Base-by-base conservation (phyloP, 2,888 invertebrate genomes). In the Lydus trimaculatus region DNA sequence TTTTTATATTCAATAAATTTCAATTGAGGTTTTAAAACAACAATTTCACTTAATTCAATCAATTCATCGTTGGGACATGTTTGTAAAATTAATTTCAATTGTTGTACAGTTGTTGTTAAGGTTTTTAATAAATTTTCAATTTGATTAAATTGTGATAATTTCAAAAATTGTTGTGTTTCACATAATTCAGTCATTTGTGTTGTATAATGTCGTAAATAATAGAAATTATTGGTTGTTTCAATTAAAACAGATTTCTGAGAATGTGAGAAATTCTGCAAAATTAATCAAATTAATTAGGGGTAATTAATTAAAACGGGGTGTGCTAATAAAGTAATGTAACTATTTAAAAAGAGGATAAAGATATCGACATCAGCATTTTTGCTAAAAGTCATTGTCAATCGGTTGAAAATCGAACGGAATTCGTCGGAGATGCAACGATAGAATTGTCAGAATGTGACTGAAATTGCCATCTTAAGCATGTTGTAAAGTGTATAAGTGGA, bases 21-120 rank as follows among this genome's bases (percentile, higher is more conserved):
- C 0, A 58, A 59, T 17, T 71, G 73, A 25, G 78, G 72, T 72
- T 81, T 69, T 20, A 85, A 74, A 17, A 80, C 31, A 17, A 82
- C 79, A 52, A 83, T 73, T 63, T 80, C 77, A 1, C 69, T 59
- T 20, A 73, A 63, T 31, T 81, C 81, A n/a, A 82, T 72, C 52
- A 74, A 73, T 23, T 74, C 75, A 72, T 86, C 83, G 9, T 79
- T 78, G 0, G 92, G 91, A 66, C 89, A 89, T 70, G 90, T 89
- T 76, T 91, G 88, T 0, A 95, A 80, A 23, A 94, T 84, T 1
- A 93, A 82, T 66, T 87, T 84, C 76, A 92, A 90, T 80, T 96
- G 95, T 48, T 86, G 83, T 8, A 87, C 79, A 64, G 88, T 87
- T 1, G 87, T 87, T 68, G 90, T 64, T 3, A 52, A 11, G 5